Evolutionary conservation across 35 echinoderm and acorn worm species (phyloP).

Genomic region (Ophioderma brevispina): DNA sequence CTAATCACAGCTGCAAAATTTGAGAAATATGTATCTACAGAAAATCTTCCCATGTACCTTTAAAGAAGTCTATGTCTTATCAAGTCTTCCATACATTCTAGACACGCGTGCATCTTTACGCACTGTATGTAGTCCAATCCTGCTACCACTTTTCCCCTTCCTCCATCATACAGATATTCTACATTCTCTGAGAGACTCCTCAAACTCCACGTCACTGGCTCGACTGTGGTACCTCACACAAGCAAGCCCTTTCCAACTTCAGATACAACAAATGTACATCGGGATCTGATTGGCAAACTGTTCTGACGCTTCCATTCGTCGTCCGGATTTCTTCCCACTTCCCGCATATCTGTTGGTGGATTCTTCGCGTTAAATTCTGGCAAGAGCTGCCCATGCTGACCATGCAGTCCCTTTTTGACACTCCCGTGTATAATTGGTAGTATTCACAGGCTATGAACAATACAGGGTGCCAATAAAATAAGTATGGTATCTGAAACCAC

Average conservation of each 20-base stretch:
- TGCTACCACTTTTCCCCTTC: slow-evolving; percentile 40
- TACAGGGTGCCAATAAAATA: no score
- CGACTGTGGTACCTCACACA: slow-evolving; percentile 24
- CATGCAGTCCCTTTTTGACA: no score
- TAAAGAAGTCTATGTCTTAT: background rate
- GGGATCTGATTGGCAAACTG: background rate
- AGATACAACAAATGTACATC: background rate
- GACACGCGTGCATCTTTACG: slow-evolving; percentile 11
- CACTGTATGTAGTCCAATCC: slow-evolving; percentile 34
- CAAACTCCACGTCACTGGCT: slow-evolving; percentile 37
- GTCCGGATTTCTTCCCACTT: background rate
- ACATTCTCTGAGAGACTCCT: slow-evolving; percentile 16
- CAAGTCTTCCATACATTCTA: slow-evolving; percentile 8
- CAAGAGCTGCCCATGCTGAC: no score
- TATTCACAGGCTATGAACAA: no score
- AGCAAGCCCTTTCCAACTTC: background rate
- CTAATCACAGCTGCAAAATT: background rate
- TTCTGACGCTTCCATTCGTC: slow-evolving; percentile 6
- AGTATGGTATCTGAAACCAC: no score
- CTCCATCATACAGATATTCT: slow-evolving; percentile 51
- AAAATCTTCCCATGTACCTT: background rate
- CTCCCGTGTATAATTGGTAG: no score
- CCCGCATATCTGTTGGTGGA: background rate
- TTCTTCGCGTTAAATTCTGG: background rate
- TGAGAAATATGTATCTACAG: background rate